phyloP scores from a whole-genome alignment of 2,113 vertebrate species.

The Oryzias melastigma region DNA sequence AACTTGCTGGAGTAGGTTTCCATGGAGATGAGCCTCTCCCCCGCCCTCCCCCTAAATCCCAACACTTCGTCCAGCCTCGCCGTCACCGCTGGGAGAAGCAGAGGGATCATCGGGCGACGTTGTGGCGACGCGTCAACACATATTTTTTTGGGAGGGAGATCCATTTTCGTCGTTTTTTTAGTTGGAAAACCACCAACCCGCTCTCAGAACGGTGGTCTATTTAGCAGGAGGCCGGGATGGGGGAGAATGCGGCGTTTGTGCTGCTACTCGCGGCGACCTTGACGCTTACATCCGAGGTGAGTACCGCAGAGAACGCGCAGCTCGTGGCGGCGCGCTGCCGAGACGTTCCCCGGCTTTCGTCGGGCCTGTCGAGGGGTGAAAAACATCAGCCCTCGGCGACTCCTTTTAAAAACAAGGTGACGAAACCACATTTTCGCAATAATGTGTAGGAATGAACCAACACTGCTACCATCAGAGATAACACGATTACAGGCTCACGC shows the following conservation, averaged over 20 bases:
- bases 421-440: too few relatives aligned
- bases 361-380: not conserved
- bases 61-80: constrained; percentile 29
- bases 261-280: constrained; percentile 73
- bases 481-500: not conserved
- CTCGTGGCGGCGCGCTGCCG: not conserved
- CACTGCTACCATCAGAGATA: not conserved
- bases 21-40: not conserved
- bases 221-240: constrained; percentile 65
- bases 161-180: not conserved
- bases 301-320: constrained; percentile 34
- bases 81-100: constrained; percentile 36
- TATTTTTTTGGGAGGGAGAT: not conserved
- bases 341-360: not conserved
- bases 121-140: constrained; percentile 5
- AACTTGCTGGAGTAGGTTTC: too few relatives aligned
- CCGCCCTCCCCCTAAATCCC: constrained; percentile 37
- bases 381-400: not conserved
- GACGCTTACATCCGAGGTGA: constrained; percentile 78
- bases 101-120: constrained; percentile 33
- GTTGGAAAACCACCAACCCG: not conserved
- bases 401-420: too few relatives aligned
- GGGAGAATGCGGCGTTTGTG: constrained; percentile 65
- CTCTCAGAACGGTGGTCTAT: constrained; percentile 30
- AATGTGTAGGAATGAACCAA: too few relatives aligned